Evolutionary conservation across 2,888 invertebrate genomes (phyloP).

Genomic region (Ischnus inquisitorius): DNA sequence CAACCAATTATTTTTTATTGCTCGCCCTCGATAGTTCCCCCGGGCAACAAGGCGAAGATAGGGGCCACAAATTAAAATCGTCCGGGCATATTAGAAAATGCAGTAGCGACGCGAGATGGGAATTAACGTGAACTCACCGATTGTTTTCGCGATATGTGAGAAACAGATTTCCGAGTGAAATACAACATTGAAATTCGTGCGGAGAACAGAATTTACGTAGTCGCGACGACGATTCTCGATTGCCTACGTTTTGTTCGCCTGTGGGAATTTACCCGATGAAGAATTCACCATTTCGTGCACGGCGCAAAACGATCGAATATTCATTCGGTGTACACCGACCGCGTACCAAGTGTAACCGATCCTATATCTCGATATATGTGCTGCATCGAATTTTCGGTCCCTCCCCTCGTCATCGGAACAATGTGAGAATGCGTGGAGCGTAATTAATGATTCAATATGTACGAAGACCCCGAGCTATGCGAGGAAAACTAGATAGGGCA

Average conservation of each 20-base stretch:
- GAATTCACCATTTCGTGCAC: slow-evolving; percentile 11
- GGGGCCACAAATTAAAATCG: slow-evolving; percentile 4
- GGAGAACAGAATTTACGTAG: background rate
- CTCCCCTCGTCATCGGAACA: background rate
- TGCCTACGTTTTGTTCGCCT: background rate
- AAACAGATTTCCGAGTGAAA: background rate
- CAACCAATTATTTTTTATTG: slow-evolving; percentile 16
- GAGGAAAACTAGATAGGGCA: background rate
- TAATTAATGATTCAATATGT: slow-evolving; percentile 27
- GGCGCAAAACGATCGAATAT: slow-evolving; percentile 9
- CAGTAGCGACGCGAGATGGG: no score
- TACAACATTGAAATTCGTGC: background rate
- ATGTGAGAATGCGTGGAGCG: background rate
- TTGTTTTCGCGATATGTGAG: background rate
- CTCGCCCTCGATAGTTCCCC: background rate
- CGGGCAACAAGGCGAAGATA: background rate
- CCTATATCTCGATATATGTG: background rate
- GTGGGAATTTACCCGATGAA: slow-evolving; percentile 14
- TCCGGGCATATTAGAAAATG: background rate
- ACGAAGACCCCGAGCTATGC: background rate
- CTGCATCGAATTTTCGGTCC: background rate
- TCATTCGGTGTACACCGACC: background rate
- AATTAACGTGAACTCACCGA: background rate
- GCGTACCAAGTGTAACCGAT: background rate
- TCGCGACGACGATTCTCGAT: slow-evolving; percentile 1